Evolutionary conservation across 2,888 invertebrate genomes (phyloP).

Genomic region (Gisinianus flammeolus): DNA sequence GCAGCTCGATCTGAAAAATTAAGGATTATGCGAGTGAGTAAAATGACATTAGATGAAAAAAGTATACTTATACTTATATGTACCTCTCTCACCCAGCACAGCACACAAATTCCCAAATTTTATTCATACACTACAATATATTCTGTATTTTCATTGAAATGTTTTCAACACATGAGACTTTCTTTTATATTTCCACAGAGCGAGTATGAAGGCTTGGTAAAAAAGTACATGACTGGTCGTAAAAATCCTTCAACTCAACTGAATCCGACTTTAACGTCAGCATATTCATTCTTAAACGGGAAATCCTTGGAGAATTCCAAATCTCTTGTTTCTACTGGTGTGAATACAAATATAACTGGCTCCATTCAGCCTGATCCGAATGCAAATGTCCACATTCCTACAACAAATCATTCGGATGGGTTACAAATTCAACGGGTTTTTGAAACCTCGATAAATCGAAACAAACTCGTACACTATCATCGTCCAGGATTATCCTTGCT

Average conservation of each 20-base stretch:
- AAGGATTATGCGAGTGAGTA: slow-evolving; percentile 53
- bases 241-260: neutral
- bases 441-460: too few species aligned
- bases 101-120: too few species aligned
- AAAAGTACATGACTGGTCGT: slow-evolving; percentile 10
- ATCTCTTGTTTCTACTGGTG: slow-evolving; percentile 16
- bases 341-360: slow-evolving; percentile 34
- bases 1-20: slow-evolving; percentile 53
- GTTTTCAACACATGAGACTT: too few species aligned
- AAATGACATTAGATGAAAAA: neutral
- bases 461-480: too few species aligned
- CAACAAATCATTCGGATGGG: too few species aligned
- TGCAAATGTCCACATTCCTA: too few species aligned
- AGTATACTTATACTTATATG: neutral
- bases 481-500: too few species aligned
- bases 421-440: neutral
- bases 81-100: too few species aligned
- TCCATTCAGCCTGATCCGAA: slow-evolving; percentile 1
- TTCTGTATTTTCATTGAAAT: too few species aligned
- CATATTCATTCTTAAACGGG: neutral
- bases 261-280: neutral
- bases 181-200: slow-evolving; percentile 1
- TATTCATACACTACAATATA: too few species aligned
- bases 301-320: neutral
- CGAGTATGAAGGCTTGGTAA: slow-evolving; percentile 20